Conservation (phyloP, 2,797 vertebrate genomes). For the Pantherophis vulpinus region DNA sequence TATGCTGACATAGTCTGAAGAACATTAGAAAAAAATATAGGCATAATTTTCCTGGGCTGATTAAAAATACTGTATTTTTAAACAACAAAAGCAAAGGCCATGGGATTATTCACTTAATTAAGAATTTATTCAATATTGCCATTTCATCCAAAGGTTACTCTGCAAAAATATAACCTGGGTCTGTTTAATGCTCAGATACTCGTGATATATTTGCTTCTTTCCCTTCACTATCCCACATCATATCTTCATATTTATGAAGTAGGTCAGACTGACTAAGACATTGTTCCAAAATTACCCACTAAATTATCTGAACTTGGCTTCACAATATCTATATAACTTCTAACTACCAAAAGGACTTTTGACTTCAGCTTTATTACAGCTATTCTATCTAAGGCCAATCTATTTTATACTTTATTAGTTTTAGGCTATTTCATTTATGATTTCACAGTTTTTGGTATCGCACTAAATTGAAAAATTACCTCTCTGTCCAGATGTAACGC, state of each 20-base stretch:
- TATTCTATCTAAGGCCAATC: not conserved
- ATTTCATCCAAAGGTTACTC: not conserved
- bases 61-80: not conserved
- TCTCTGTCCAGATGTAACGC: conserved; percentile 80
- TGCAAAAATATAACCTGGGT: not conserved
- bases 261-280: not conserved
- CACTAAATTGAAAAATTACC: conserved; percentile 68
- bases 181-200: not conserved
- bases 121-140: not conserved
- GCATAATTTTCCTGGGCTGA: not conserved
- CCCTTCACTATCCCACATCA: not conserved
- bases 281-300: not conserved
- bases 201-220: not conserved
- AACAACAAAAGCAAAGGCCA: not conserved
- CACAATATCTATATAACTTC: not conserved
- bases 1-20: conserved; percentile 74
- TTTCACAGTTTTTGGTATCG: not conserved
- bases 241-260: not conserved
- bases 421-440: not conserved
- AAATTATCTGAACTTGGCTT: not conserved
- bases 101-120: not conserved
- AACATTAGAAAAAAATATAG: conserved; percentile 15
- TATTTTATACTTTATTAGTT: not conserved
- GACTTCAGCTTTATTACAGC: not conserved
- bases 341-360: not conserved